Percentiles rank a stretch among this genome's conserved stretches.
phyloP scores from a whole-genome alignment of 2,888 invertebrate genomes.

The Marasmarcha lunaedactyla region DNA sequence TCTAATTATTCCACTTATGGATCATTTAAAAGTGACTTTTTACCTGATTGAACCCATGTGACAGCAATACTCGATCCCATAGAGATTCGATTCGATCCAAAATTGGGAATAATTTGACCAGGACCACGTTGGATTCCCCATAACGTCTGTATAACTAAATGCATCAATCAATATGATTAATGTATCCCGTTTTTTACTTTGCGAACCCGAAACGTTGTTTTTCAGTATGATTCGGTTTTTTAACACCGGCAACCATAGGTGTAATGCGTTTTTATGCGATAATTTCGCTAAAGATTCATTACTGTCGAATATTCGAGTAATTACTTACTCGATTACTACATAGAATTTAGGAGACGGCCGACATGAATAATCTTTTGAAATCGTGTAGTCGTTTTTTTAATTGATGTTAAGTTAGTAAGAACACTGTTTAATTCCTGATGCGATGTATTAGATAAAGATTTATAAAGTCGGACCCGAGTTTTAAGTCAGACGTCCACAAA shows the following conservation, averaged over 20 bases:
- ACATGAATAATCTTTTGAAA: not conserved
- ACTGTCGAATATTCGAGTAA: constrained; percentile 20
- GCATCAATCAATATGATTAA: constrained; percentile 60
- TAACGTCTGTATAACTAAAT: constrained; percentile 38
- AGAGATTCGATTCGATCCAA: constrained; percentile 29
- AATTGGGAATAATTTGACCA: constrained; percentile 26
- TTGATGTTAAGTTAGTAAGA: not conserved
- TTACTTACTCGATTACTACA: constrained; percentile 17
- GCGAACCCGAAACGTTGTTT: constrained; percentile 29
- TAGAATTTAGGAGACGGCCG: not conserved
- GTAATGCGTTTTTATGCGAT: constrained; percentile 34
- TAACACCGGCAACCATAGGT: constrained; percentile 10
- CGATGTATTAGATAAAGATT: constrained; percentile 31
- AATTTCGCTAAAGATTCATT: constrained; percentile 44
- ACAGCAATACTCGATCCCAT: constrained; percentile 17
- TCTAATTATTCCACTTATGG: too few relatives aligned
- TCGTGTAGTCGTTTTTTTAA: not conserved
- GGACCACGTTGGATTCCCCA: constrained; percentile 23
- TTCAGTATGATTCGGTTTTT: constrained; percentile 15
- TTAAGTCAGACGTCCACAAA: constrained; percentile 52
- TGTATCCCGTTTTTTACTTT: constrained; percentile 34
- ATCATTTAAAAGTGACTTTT: too few relatives aligned
- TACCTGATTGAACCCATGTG: constrained; percentile 6
- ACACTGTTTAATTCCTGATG: not conserved
- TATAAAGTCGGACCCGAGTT: constrained; percentile 48